A percentile compares a stretch with the other conserved stretches of the same genome.
Evolutionary conservation across 2,797 vertebrate genomes (phyloP).

Genomic region (Coendou prehensilis): DNA sequence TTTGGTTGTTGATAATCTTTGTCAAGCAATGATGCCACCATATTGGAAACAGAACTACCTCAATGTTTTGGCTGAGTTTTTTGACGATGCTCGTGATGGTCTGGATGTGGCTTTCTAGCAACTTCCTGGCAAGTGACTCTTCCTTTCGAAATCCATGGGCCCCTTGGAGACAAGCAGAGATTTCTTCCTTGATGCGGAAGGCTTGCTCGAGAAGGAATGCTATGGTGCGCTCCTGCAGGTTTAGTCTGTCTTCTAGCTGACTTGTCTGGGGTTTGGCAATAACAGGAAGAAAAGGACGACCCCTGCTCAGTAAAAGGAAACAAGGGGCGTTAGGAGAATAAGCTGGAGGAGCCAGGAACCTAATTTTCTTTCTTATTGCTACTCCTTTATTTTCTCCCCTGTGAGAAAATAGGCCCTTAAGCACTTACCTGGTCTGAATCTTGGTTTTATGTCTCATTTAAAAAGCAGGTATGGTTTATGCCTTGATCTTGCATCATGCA

Average conservation of each 20-base stretch:
- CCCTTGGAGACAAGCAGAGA: conserved; percentile 87
- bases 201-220: conserved; percentile 91
- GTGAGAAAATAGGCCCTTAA: background rate
- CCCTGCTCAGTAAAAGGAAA: conserved; percentile 73
- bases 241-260: conserved; percentile 86
- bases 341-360: background rate
- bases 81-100: conserved; percentile 91
- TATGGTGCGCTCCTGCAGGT: conserved; percentile 88
- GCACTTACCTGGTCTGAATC: background rate
- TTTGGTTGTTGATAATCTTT: background rate
- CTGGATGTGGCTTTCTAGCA: conserved; percentile 92
- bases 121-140: conserved; percentile 87
- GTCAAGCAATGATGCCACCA: background rate
- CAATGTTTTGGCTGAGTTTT: conserved; percentile 91
- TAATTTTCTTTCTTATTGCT: background rate
- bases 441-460: background rate
- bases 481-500: background rate
- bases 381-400: background rate
- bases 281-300: conserved; percentile 75
- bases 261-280: conserved; percentile 72
- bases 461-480: background rate
- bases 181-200: conserved; percentile 91
- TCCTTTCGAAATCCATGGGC: conserved; percentile 86
- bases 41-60: conserved; percentile 86
- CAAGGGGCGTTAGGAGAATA: background rate